These are phyloP conservation scores for Gasterosteus nipponicus DNA, from an alignment of 2,113 vertebrate species.

Conservation along the genomic window DNA sequence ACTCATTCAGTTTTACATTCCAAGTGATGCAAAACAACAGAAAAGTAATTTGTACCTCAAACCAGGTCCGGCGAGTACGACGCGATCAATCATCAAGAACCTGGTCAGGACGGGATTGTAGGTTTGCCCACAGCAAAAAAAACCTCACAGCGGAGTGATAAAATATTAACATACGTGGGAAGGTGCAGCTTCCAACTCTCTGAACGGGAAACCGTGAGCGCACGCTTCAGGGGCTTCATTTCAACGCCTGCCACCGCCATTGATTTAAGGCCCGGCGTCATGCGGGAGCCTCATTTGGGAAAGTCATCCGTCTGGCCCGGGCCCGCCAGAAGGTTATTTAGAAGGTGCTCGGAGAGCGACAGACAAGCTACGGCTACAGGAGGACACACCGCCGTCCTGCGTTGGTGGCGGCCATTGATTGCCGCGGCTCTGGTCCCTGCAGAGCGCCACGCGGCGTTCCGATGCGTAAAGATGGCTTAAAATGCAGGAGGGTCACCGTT, in stretches of 20 bases:
- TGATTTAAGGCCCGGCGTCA: conserved; percentile 72
- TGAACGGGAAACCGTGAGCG: conserved; percentile 47
- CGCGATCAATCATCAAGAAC: conserved; percentile 36
- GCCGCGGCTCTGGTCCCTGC: conserved; percentile 45
- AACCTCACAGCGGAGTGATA: conserved; percentile 61
- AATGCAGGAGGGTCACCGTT: conserved; percentile 20
- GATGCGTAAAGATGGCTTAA: conserved; percentile 15
- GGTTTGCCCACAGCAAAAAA: conserved; percentile 54
- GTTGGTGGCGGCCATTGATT: conserved; percentile 68
- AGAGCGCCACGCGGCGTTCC: conserved; percentile 17
- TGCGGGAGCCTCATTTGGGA: conserved; percentile 69
- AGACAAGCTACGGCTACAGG: conserved; percentile 42
- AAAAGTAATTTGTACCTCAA: neutral
- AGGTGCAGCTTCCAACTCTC: conserved; percentile 40
- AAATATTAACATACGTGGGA: conserved; percentile 69
- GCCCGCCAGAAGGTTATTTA: conserved; percentile 66
- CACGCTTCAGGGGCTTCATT: conserved; percentile 70
- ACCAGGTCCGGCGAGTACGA: neutral
- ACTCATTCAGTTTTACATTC: neutral
- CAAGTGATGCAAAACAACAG: neutral
- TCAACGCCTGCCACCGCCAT: conserved; percentile 65
- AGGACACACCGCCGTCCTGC: conserved; percentile 33
- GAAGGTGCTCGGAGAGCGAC: conserved; percentile 41
- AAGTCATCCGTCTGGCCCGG: conserved; percentile 67
- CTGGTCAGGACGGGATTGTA: conserved; percentile 37